Percentiles rank a stretch among this genome's conserved stretches.
Evolutionary conservation across 2,113 vertebrate genomes (phyloP).

Genomic region (Mormyrus iriodes): DNA sequence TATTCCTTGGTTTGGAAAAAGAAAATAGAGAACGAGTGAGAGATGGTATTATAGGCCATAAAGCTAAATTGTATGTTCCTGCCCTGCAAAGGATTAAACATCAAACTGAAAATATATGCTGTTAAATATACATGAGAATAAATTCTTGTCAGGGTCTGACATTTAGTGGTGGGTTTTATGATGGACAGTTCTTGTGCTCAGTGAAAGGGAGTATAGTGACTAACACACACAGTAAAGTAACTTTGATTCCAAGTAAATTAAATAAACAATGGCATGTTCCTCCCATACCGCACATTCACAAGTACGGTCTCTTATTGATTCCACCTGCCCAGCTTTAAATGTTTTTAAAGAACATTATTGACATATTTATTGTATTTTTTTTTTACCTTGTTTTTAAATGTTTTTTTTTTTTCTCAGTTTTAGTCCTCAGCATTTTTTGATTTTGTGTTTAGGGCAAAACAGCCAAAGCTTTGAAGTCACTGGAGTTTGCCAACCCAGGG

Average conservation of each 20-base stretch:
- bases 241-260: not conserved
- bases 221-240: not conserved
- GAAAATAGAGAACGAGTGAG: not conserved
- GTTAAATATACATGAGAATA: not conserved
- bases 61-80: not conserved
- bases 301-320: not conserved
- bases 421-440: not conserved
- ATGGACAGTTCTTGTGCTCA: not conserved
- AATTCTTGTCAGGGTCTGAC: not conserved
- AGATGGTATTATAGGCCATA: not conserved
- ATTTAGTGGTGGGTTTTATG: not conserved
- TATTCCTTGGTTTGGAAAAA: not conserved
- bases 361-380: not conserved
- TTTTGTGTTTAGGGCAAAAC: constrained; percentile 62
- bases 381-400: not conserved
- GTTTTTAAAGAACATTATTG: not conserved
- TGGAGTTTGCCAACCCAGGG: constrained; percentile 74
- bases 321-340: not conserved
- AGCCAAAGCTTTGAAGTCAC: constrained; percentile 71
- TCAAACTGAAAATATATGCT: not conserved
- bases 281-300: not conserved
- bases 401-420: not conserved
- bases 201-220: not conserved
- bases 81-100: not conserved
- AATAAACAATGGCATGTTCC: not conserved